Conservation (phyloP, 2,113 vertebrate genomes). For the Delphinapterus leucas region DNA sequence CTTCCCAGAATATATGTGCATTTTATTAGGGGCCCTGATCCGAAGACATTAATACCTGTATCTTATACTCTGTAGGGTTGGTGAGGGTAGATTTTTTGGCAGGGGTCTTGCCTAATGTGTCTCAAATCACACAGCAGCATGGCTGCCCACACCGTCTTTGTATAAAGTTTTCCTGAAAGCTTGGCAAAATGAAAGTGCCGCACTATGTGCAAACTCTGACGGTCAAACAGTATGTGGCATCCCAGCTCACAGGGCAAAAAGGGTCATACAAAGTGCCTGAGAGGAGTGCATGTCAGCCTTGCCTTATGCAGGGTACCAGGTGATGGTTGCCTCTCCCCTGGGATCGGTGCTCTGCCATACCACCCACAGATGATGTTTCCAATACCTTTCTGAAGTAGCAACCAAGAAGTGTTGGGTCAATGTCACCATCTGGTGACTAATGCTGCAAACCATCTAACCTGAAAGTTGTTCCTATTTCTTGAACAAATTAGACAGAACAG, state of each 20-base stretch:
- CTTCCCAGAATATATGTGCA: neutral
- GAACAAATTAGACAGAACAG: neutral
- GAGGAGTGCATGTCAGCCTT: accelerated
- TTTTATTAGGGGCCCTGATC: neutral
- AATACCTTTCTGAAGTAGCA: neutral
- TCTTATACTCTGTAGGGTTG: neutral
- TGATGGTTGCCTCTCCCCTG: neutral
- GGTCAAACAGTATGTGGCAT: neutral
- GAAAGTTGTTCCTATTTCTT: neutral
- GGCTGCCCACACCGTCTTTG: neutral
- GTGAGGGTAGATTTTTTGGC: neutral
- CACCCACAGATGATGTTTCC: neutral
- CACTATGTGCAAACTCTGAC: neutral
- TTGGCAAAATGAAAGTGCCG: neutral
- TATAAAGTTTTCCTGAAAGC: neutral
- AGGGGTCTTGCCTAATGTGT: neutral
- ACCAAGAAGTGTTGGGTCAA: neutral
- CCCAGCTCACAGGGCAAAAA: neutral
- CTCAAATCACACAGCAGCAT: neutral
- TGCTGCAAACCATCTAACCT: neutral
- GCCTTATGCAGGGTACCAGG: accelerated
- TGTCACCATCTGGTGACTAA: neutral
- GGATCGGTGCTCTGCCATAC: neutral
- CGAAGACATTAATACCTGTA: neutral
- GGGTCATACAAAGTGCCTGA: neutral